phyloP scores from a whole-genome alignment of 2,888 invertebrate genomes.

The Zaprionus bogoriensis region DNA sequence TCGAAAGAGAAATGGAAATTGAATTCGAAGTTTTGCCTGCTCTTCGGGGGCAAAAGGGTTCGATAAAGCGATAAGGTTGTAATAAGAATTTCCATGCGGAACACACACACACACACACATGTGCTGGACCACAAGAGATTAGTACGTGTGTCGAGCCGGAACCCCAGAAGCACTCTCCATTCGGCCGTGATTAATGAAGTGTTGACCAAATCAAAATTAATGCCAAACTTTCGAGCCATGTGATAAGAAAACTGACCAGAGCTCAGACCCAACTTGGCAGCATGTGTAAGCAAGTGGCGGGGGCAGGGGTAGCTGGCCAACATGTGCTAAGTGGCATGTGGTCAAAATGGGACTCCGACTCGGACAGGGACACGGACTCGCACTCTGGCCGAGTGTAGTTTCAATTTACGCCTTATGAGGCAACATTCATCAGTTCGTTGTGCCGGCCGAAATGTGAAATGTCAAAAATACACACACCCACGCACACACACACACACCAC shows the following conservation, averaged over 20 bases:
- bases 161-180: slow-evolving; percentile 30
- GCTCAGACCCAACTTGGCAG: slow-evolving; percentile 9
- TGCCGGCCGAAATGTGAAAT: slow-evolving; percentile 57
- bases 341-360: slow-evolving; percentile 47
- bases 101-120: slow-evolving; percentile 35
- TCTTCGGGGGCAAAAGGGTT: slow-evolving; percentile 24
- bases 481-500: slow-evolving; percentile 12
- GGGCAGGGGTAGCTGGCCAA: slow-evolving; percentile 19
- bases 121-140: slow-evolving; percentile 60
- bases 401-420: slow-evolving; percentile 75
- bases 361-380: not conserved
- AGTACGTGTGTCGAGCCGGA: slow-evolving; percentile 21
- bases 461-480: slow-evolving; percentile 58
- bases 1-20: slow-evolving; percentile 32
- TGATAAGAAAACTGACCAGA: slow-evolving; percentile 59
- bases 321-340: slow-evolving; percentile 78
- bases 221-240: slow-evolving; percentile 51
- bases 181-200: slow-evolving; percentile 81
- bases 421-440: slow-evolving; percentile 67
- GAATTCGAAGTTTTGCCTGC: not conserved
- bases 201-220: slow-evolving; percentile 80
- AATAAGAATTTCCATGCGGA: slow-evolving; percentile 49
- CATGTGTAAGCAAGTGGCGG: slow-evolving; percentile 40
- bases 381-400: slow-evolving; percentile 65
- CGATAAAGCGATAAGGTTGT: slow-evolving; percentile 61